These are phyloP conservation scores for Syngnathus scovelli DNA, from an alignment of 2,113 vertebrate genomes.

Conservation along the genomic window DNA sequence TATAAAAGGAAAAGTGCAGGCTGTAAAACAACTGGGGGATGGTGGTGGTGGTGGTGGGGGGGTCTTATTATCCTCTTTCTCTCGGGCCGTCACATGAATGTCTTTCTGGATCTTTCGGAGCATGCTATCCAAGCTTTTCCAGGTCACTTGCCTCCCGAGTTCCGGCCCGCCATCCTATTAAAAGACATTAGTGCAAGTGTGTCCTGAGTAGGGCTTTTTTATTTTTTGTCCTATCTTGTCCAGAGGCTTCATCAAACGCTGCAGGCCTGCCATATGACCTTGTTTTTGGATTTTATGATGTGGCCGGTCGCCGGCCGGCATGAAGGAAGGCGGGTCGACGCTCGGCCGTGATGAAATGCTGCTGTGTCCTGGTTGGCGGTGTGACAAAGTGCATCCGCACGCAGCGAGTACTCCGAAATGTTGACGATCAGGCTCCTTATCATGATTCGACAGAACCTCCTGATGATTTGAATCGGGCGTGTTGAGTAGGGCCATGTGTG, in stretches of 20 bases:
- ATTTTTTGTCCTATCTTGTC: background rate
- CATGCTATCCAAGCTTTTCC: slow-evolving; percentile 37
- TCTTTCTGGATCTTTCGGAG: slow-evolving; percentile 35
- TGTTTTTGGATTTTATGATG: background rate
- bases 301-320: slow-evolving; percentile 5
- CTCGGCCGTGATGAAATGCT: slow-evolving; percentile 36
- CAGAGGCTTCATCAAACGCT: background rate
- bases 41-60: background rate
- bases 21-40: background rate
- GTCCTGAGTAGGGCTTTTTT: slow-evolving; percentile 12
- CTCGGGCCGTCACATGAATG: slow-evolving; percentile 34
- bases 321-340: slow-evolving; percentile 56
- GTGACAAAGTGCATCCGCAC: slow-evolving; percentile 42
- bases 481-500: too few species aligned
- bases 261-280: background rate
- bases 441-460: too few species aligned
- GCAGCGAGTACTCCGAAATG: slow-evolving; percentile 20
- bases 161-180: slow-evolving; percentile 19
- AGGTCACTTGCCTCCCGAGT: slow-evolving; percentile 46
- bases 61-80: slow-evolving; percentile 21
- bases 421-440: too few species aligned
- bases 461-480: too few species aligned
- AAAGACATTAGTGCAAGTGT: slow-evolving; percentile 20
- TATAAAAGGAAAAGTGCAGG: background rate
- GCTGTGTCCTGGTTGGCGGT: slow-evolving; percentile 29